Evolutionary conservation across 2,113 vertebrate genomes (phyloP).

Genomic region (Mugil cephalus): DNA sequence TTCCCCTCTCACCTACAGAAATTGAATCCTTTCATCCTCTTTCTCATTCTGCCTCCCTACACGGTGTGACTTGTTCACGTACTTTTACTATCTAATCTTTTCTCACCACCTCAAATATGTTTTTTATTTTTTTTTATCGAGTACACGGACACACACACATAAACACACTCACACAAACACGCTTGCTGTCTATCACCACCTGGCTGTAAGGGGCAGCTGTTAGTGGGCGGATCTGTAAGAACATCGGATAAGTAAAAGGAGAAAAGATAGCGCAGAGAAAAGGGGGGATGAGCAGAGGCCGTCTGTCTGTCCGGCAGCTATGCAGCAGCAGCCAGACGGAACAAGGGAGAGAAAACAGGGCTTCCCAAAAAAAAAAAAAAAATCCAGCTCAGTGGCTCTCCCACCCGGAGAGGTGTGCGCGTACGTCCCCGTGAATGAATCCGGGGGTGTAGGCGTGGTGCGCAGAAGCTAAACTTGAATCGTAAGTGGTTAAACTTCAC

Average conservation of each 20-base stretch:
- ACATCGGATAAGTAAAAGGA: slow-evolving; percentile 55
- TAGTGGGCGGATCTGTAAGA: slow-evolving; percentile 53
- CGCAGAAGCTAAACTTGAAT: slow-evolving; percentile 83
- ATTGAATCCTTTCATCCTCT: slow-evolving; percentile 69
- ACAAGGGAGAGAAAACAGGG: slow-evolving; percentile 72
- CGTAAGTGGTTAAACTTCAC: slow-evolving; percentile 78
- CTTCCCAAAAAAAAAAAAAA: slow-evolving; percentile 46
- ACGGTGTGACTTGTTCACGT: slow-evolving; percentile 64
- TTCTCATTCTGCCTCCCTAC: slow-evolving; percentile 21
- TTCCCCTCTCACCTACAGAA: slow-evolving; percentile 53
- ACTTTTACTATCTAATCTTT: slow-evolving; percentile 71
- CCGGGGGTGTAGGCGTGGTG: slow-evolving; percentile 79
- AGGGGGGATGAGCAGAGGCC: slow-evolving; percentile 62
- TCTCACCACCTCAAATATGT: slow-evolving; percentile 40
- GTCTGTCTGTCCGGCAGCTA: slow-evolving; percentile 62
- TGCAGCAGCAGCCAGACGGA: slow-evolving; percentile 77
- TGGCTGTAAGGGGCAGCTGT: slow-evolving; percentile 51
- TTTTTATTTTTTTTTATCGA: slow-evolving; percentile 47
- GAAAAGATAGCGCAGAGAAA: slow-evolving; percentile 65
- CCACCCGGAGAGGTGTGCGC: slow-evolving; percentile 67
- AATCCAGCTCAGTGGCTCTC: slow-evolving; percentile 74
- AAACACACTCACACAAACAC: slow-evolving; percentile 33
- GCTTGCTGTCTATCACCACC: slow-evolving; percentile 70
- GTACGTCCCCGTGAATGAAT: slow-evolving; percentile 62
- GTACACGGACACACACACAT: slow-evolving; percentile 39